Base-by-base conservation (phyloP, 2,888 invertebrate genomes). In the Anticlea derivata region DNA sequence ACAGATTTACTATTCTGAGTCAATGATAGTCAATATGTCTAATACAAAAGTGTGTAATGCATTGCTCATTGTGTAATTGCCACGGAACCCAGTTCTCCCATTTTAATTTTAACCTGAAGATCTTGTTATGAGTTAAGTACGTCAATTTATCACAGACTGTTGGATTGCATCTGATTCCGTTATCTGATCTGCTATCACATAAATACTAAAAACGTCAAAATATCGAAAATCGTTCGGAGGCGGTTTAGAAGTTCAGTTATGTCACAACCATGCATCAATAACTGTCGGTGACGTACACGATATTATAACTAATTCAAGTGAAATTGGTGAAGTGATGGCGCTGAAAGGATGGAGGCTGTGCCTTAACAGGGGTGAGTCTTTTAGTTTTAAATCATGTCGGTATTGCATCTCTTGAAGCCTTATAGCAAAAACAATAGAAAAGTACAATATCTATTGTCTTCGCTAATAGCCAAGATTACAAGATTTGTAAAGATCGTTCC, bases 291-390 rank as follows among this genome's bases (percentile, higher is more conserved):
- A n/a, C n/a, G n/a, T n/a, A n/a, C n/a, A n/a, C n/a, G n/a, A n/a
- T n/a, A n/a, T n/a, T n/a, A n/a, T n/a, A n/a, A n/a, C n/a, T n/a
- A n/a, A n/a, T 6, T 40, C 11, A 31, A 37, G 5, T 12, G 10
- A 27, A 13, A 34, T 12, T n/a, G 5, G 7, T n/a, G 7, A 47
- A 31, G n/a, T n/a, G 48, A 87, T 85, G 83, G 71, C 77, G 8
- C 63, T 89, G 5, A 78, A 61, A 51, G 88, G 88, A 74, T 90
- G 89, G 88, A 71, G 80, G 26, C 72, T 72, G 1, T 13, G 80
- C 31, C 55, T 88, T n/a, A 88, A 88, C 69, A 80, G 64, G 70
- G 82, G 89, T 89, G 68, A 70, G 71, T 58, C 4, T 17, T 17
- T 3, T 17, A 17, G n/a, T n/a, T n/a, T n/a, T n/a, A n/a, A n/a